A percentile compares a stretch with the other conserved stretches of the same genome.
Evolutionary conservation across 2,888 invertebrate species (phyloP).

Genomic region (Slavum lentiscoides): DNA sequence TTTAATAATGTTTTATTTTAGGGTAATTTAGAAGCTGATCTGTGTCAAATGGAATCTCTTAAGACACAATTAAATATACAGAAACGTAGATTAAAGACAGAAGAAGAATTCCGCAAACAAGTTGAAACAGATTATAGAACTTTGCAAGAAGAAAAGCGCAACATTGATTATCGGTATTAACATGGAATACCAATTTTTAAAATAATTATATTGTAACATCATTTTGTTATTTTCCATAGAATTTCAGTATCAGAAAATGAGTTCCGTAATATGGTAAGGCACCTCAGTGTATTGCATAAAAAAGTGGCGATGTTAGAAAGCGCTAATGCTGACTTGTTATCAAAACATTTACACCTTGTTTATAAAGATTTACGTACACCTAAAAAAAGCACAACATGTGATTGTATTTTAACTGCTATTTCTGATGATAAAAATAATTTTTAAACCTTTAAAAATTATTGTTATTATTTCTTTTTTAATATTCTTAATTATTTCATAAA

Average conservation of each 20-base stretch:
- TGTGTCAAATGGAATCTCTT: conserved; percentile 58
- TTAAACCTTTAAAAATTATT: background rate
- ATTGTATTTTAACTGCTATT: conserved; percentile 37
- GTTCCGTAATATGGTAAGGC: conserved; percentile 40
- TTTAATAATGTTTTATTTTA: conserved; percentile 47
- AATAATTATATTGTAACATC: background rate
- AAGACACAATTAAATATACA: conserved; percentile 59
- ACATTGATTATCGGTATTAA: conserved; percentile 56
- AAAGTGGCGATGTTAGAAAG: conserved; percentile 58
- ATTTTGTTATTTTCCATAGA: background rate
- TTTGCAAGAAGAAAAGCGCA: conserved; percentile 57
- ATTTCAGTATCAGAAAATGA: conserved; percentile 47
- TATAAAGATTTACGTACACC: conserved; percentile 56
- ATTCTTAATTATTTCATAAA: too few species aligned
- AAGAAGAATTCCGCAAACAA: conserved; percentile 59
- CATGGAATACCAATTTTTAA: background rate
- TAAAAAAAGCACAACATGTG: conserved; percentile 51
- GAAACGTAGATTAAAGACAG: conserved; percentile 58
- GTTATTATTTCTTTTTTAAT: background rate
- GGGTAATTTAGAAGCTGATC: conserved; percentile 58
- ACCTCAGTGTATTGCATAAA: conserved; percentile 57
- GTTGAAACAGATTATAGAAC: conserved; percentile 58
- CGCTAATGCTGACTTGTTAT: conserved; percentile 58
- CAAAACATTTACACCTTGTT: conserved; percentile 58
- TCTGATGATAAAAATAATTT: conserved; percentile 21